Percentiles rank a stretch among this genome's conserved stretches.
Evolutionary conservation across 2,888 invertebrate genomes (phyloP).

Genomic region (Antheraea yamamai): DNA sequence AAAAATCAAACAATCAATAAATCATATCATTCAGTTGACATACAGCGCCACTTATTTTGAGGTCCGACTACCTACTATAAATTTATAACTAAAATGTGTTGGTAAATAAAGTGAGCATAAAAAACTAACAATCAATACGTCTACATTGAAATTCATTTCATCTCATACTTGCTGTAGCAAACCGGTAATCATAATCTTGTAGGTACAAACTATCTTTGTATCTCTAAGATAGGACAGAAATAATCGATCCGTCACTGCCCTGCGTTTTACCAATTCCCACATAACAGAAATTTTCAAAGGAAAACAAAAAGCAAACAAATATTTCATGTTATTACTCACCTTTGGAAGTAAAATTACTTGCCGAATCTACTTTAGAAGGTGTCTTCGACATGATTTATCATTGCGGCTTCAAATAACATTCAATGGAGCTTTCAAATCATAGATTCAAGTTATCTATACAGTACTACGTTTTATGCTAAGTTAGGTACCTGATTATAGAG

Average conservation of each 20-base stretch:
- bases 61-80: neutral
- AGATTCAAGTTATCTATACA: slow-evolving; percentile 10
- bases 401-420: slow-evolving; percentile 6
- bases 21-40: slow-evolving; percentile 4
- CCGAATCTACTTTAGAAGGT: slow-evolving; percentile 42
- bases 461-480: slow-evolving; percentile 6
- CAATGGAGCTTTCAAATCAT: slow-evolving; percentile 8
- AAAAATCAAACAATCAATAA: slow-evolving; percentile 12
- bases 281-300: neutral
- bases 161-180: neutral
- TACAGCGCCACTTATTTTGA: slow-evolving; percentile 5
- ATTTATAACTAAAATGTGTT: slow-evolving; percentile 6
- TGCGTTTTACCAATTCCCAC: neutral
- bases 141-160: neutral
- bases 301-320: neutral
- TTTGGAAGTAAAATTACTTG: slow-evolving; percentile 48
- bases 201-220: slow-evolving; percentile 4
- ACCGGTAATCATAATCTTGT: neutral
- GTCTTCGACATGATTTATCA: slow-evolving; percentile 52
- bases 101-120: neutral
- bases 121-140: slow-evolving; percentile 9
- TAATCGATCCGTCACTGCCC: slow-evolving; percentile 13
- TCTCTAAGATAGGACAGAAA: slow-evolving; percentile 13
- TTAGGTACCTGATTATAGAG: neutral
- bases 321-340: slow-evolving; percentile 40